A percentile compares a stretch with the other conserved stretches of the same genome.
Conservation (phyloP, 2,797 vertebrate species). For the Hylomyscus alleni region DNA sequence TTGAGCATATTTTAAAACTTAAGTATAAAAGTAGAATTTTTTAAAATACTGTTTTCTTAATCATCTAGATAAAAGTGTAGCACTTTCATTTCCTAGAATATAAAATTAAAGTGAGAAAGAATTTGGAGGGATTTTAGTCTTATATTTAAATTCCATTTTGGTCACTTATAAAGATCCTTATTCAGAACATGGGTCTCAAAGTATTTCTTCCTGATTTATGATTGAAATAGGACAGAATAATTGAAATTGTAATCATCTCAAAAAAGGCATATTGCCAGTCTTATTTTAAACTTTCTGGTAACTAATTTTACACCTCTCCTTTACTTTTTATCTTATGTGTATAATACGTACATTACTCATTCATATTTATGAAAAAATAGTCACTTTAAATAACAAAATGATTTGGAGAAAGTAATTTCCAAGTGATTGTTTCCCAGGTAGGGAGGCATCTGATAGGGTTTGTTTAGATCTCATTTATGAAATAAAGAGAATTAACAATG, state of each 20-base stretch:
- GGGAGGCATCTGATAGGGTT: conserved; percentile 1
- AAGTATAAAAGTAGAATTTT: neutral
- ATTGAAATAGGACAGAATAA: conserved; percentile 45
- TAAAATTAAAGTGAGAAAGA: conserved; percentile 54
- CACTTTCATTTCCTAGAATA: conserved; percentile 12
- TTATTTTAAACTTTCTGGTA: conserved; percentile 53
- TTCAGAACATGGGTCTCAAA: conserved; percentile 39
- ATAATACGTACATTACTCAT: conserved; percentile 44
- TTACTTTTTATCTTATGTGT: conserved; percentile 45
- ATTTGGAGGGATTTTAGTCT: conserved; percentile 34
- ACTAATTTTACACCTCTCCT: conserved; percentile 32
- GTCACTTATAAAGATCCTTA: conserved; percentile 38
- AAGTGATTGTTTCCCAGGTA: neutral
- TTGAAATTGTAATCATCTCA: conserved; percentile 47
- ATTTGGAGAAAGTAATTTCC: conserved; percentile 68
- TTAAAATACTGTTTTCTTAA: neutral
- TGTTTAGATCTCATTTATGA: conserved; percentile 35
- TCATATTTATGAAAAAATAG: conserved; percentile 58
- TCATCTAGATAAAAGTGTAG: conserved; percentile 22
- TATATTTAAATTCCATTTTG: neutral
- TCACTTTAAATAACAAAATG: conserved; percentile 51
- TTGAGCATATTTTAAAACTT: conserved; percentile 3
- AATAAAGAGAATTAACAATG: conserved; percentile 28
- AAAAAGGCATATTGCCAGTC: conserved; percentile 33
- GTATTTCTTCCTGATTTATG: conserved; percentile 55